phyloP scores from a whole-genome alignment of 2,113 vertebrate species.

The Labrus mixtus region DNA sequence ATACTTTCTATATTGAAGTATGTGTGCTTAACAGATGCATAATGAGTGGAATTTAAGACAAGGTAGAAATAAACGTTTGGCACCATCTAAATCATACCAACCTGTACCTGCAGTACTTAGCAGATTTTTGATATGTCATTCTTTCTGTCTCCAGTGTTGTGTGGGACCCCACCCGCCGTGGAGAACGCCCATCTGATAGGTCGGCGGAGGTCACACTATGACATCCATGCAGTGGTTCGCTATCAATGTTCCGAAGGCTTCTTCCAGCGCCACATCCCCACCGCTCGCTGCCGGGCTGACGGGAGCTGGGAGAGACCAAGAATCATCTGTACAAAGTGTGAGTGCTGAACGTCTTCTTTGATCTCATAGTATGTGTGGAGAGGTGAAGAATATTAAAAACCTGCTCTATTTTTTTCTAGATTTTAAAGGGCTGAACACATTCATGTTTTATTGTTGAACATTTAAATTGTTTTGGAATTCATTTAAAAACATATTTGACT shows the following conservation, averaged over 20 bases:
- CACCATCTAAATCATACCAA: neutral
- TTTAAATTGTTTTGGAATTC: too few species aligned
- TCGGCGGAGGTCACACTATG: conserved; percentile 88
- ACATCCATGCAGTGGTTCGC: conserved; percentile 90
- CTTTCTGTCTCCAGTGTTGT: conserved; percentile 85
- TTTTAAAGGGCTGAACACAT: too few species aligned
- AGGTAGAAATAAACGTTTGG: too few species aligned
- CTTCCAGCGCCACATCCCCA: conserved; percentile 90
- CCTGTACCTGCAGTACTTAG: too few species aligned
- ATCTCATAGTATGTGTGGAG: neutral
- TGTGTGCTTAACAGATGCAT: too few species aligned
- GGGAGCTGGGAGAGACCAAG: conserved; percentile 94
- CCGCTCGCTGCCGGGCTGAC: conserved; percentile 88
- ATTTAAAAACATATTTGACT: too few species aligned
- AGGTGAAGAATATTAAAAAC: too few species aligned
- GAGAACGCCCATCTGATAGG: conserved; percentile 89
- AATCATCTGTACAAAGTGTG: conserved; percentile 94
- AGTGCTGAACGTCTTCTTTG: conserved; percentile 61
- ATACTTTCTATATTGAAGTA: neutral
- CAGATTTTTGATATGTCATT: neutral
- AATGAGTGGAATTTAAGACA: too few species aligned
- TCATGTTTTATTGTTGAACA: too few species aligned
- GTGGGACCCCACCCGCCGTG: conserved; percentile 90
- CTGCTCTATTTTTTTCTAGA: too few species aligned
- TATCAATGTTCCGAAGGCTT: conserved; percentile 93